Evolutionary conservation across 2,888 invertebrate species (phyloP).

Genomic region (Drosophila nr. perissopoda): DNA sequence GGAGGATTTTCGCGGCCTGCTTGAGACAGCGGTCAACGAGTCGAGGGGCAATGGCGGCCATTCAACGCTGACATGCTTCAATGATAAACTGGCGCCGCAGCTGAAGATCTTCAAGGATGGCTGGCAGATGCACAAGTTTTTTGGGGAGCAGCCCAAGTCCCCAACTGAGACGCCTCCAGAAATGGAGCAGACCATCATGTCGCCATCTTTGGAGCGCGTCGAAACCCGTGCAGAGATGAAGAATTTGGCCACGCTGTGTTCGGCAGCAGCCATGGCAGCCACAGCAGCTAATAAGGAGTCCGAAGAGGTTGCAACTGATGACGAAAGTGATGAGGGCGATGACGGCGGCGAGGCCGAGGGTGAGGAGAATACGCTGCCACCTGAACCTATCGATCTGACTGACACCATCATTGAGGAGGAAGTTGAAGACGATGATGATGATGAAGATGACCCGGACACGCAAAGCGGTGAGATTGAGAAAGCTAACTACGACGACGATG

Average conservation of each 20-base stretch:
- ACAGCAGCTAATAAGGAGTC: slow-evolving; percentile 58
- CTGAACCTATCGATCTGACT: slow-evolving; percentile 65
- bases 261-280: slow-evolving; percentile 80
- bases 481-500: slow-evolving; percentile 62
- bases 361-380: slow-evolving; percentile 72
- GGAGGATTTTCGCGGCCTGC: slow-evolving; percentile 69
- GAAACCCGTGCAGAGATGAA: slow-evolving; percentile 80
- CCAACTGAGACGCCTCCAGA: slow-evolving; percentile 84
- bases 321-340: slow-evolving; percentile 56
- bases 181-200: slow-evolving; percentile 73
- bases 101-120: slow-evolving; percentile 83
- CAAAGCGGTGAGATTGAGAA: slow-evolving; percentile 81
- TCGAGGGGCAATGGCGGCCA: slow-evolving; percentile 49
- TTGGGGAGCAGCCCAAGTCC: slow-evolving; percentile 85
- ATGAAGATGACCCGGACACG: slow-evolving; percentile 75
- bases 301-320: slow-evolving; percentile 47
- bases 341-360: slow-evolving; percentile 47
- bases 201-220: slow-evolving; percentile 46
- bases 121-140: slow-evolving; percentile 83
- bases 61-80: slow-evolving; percentile 49
- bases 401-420: slow-evolving; percentile 64
- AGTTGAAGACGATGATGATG: slow-evolving; percentile 71
- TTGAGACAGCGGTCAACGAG: slow-evolving; percentile 72
- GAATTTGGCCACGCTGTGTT: slow-evolving; percentile 81
- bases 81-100: slow-evolving; percentile 61